A percentile compares a stretch with the other conserved stretches of the same genome.
Evolutionary conservation across 2,797 vertebrate genomes (phyloP).

Genomic region (Dryobates pubescens): DNA sequence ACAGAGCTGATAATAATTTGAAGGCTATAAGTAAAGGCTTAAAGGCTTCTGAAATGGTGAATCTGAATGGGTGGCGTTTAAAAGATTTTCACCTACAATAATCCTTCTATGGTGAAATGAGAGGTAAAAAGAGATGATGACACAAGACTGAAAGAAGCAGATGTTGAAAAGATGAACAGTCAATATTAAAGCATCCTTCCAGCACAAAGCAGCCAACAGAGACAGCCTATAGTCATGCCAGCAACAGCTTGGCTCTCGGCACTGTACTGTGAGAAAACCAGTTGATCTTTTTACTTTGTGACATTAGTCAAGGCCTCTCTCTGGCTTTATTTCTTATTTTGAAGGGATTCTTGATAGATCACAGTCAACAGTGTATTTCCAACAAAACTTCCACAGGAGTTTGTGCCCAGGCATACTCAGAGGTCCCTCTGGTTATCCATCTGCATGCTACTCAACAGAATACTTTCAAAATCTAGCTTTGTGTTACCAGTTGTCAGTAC

Average conservation of each 20-base stretch:
- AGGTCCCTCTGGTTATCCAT: not conserved
- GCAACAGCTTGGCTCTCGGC: not conserved
- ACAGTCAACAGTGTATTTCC: not conserved
- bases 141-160: slow-evolving; percentile 26
- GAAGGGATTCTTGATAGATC: not conserved
- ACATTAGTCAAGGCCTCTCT: not conserved
- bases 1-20: slow-evolving; percentile 9
- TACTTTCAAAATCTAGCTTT: not conserved
- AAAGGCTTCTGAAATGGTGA: slow-evolving; percentile 18
- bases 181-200: not conserved
- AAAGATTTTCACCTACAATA: slow-evolving; percentile 39
- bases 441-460: not conserved
- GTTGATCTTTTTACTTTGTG: not conserved
- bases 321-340: not conserved
- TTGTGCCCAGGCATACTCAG: not conserved
- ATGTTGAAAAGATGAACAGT: slow-evolving; percentile 12
- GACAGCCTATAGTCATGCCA: not conserved
- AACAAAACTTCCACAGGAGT: not conserved
- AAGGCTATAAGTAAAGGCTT: slow-evolving; percentile 29
- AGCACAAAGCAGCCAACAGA: not conserved
- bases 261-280: not conserved
- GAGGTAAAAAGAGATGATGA: slow-evolving; percentile 8
- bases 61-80: not conserved
- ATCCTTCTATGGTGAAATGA: slow-evolving; percentile 8
- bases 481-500: not conserved